Evolutionary conservation across 2,888 invertebrate genomes (phyloP), one percentile per base, ranked within the genome.

Genomic region (Drosophila dives): DNA sequence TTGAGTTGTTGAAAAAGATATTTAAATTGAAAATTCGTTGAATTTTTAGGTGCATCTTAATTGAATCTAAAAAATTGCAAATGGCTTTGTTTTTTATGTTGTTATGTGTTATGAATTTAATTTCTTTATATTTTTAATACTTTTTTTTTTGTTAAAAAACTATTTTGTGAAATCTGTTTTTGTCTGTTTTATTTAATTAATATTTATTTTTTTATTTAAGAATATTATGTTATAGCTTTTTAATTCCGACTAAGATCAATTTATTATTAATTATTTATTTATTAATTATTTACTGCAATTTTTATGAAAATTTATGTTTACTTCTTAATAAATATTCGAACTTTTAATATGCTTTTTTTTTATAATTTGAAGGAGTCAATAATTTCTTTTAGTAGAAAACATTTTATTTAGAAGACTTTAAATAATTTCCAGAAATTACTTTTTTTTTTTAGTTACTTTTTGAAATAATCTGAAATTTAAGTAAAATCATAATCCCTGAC

Each of bases 1-100:
- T 55, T 50, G 40, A 60, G 26, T 51, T 42, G 49, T 63, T 70
- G 42, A 63, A 32, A 60, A n/a, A 33, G n/a, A 56, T 45, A 55
- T 51, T 59, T 29, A 2, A 38, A 51, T 34, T 34, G 17, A 8
- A 26, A 42, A 34, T 20, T 45, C 4, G 3, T 20, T 61, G 33
- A 12, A 38, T 55, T 49, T 29, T 23, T 8, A 4, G 8, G 2
- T 8, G 2, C 45, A 8, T 8, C 23, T 20, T 38, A 77, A 72
- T 54, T 54, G 60, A 15, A 17, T 53, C 36, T 5, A 5, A 70
- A 33, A n/a, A 6, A 4, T 32, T 45, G 6, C 11, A 17, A 45
- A 1, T 20, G 3, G 1, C 7, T 20, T 23, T 23, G 3, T 15
- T 23, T 23, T 1, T 12, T 20, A 7, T 17, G 12, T 1, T 0